Evolutionary conservation across 1,140 invertebrate genomes (phyloP).

Genomic region (Dysdera silvatica): DNA sequence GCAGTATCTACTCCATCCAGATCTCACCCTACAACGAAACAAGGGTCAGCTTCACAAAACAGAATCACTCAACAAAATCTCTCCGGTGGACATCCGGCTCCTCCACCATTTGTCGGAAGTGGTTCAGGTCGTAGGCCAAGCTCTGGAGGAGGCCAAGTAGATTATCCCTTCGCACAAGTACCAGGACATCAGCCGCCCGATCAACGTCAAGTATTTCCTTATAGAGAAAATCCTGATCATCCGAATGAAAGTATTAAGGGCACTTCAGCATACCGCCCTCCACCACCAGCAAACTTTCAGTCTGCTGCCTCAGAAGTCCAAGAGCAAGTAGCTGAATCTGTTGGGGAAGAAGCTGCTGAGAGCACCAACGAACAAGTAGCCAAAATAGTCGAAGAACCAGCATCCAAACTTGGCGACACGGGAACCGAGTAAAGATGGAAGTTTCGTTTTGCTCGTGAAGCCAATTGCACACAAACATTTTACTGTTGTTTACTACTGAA

Average conservation of each 20-base stretch:
- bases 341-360: conserved; percentile 28
- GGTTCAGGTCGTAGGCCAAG: background rate
- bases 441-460: too few relatives aligned
- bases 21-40: background rate
- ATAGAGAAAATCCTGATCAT: conserved; percentile 26
- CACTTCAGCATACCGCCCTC: conserved; percentile 18
- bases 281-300: conserved; percentile 23
- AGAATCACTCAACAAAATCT: conserved; percentile 2
- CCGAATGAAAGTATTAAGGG: conserved; percentile 25
- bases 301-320: conserved; percentile 19
- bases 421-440: too few relatives aligned
- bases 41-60: conserved; percentile 15
- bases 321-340: conserved; percentile 1
- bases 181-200: conserved; percentile 24
- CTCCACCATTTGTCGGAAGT: conserved; percentile 2
- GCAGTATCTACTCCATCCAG: conserved; percentile 19
- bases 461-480: too few relatives aligned
- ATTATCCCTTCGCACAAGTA: background rate
- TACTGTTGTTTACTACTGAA: too few relatives aligned
- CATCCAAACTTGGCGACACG: too few relatives aligned
- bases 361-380: too few relatives aligned
- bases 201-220: conserved; percentile 19
- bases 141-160: too few relatives aligned
- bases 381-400: too few relatives aligned
- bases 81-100: conserved; percentile 1